phyloP scores from a whole-genome alignment of 2,113 vertebrate genomes.

The Sphaerodactylus townsendi region DNA sequence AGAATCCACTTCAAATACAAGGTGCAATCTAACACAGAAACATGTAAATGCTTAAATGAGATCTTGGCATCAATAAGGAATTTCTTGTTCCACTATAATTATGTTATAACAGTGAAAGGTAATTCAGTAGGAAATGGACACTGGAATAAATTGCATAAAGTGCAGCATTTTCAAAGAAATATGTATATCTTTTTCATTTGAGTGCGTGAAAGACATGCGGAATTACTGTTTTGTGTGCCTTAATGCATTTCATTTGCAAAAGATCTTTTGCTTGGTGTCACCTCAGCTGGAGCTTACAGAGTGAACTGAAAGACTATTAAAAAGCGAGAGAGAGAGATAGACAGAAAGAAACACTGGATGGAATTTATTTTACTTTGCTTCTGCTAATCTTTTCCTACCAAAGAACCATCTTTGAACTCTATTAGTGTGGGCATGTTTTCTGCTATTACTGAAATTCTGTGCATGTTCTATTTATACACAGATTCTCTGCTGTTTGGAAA shows the following conservation, averaged over 20 bases:
- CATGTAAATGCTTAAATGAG: conserved; percentile 57
- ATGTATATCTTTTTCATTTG: conserved; percentile 39
- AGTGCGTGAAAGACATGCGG: conserved; percentile 42
- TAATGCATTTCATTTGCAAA: conserved; percentile 53
- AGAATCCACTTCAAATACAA: conserved; percentile 52
- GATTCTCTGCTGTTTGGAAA: neutral
- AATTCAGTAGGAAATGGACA: conserved; percentile 49
- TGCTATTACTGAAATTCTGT: neutral
- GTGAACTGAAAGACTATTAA: neutral
- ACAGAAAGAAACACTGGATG: neutral
- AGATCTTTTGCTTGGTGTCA: conserved; percentile 47
- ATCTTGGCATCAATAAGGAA: conserved; percentile 52
- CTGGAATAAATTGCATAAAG: conserved; percentile 63
- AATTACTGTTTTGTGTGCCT: conserved; percentile 57
- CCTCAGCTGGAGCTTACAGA: conserved; percentile 50
- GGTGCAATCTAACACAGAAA: conserved; percentile 46
- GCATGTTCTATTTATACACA: neutral
- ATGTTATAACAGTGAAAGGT: conserved; percentile 69
- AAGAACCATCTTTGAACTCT: neutral
- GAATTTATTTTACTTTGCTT: neutral
- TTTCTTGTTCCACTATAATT: conserved; percentile 67
- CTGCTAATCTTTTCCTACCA: neutral
- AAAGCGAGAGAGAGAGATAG: neutral
- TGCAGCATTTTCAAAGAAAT: conserved; percentile 59
- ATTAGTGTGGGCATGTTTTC: too few species aligned